Evolutionary conservation across 2,888 invertebrate genomes (phyloP).

Genomic region (Mythimna lalbum): DNA sequence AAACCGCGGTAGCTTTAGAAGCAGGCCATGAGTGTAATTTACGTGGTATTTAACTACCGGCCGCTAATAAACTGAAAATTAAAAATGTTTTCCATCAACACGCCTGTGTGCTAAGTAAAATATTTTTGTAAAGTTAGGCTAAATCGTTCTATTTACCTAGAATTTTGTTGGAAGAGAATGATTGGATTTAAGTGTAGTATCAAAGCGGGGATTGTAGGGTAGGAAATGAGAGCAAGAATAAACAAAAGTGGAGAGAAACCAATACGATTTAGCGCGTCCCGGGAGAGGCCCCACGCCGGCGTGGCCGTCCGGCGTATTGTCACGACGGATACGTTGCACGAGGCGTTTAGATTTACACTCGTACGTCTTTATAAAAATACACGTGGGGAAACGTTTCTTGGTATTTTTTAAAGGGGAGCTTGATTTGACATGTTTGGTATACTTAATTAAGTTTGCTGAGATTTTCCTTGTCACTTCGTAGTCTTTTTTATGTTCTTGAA

Average conservation of each 20-base stretch:
- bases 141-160: conserved; percentile 42
- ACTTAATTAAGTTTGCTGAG: not conserved
- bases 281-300: conserved; percentile 67
- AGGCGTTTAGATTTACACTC: conserved; percentile 52
- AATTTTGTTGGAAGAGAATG: conserved; percentile 43
- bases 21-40: conserved; percentile 47
- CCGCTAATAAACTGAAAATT: conserved; percentile 50
- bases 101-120: conserved; percentile 18
- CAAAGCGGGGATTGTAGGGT: conserved; percentile 57
- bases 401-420: conserved; percentile 1
- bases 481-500: not conserved
- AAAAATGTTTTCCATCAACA: conserved; percentile 40
- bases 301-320: conserved; percentile 78
- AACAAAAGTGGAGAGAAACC: conserved; percentile 80
- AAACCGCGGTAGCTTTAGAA: conserved; percentile 45
- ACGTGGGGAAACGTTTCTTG: conserved; percentile 14
- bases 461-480: conserved; percentile 3
- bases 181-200: conserved; percentile 64
- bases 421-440: not conserved
- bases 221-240: conserved; percentile 76
- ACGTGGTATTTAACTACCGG: conserved; percentile 43
- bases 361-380: conserved; percentile 32
- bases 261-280: conserved; percentile 85
- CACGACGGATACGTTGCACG: conserved; percentile 71
- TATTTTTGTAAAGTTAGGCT: conserved; percentile 20